These are phyloP conservation scores for Lacanobia wlatinum DNA, from an alignment of 2,888 invertebrate genomes.

Conservation along the genomic window DNA sequence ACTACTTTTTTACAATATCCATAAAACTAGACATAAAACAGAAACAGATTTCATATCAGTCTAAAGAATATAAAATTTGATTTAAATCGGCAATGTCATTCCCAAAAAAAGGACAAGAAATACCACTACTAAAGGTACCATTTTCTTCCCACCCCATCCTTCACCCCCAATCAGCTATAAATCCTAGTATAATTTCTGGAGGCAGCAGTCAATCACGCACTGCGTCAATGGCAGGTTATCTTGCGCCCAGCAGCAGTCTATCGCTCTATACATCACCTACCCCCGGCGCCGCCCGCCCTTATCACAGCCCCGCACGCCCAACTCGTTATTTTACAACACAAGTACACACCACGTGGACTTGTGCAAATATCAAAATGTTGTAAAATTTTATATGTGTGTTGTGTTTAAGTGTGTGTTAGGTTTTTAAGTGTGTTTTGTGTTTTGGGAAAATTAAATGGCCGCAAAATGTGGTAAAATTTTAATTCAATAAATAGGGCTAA, in stretches of 20 bases:
- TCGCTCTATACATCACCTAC: conserved; percentile 68
- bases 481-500: no score
- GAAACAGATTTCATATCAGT: no score
- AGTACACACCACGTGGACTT: conserved; percentile 66
- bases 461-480: neutral
- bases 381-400: conserved; percentile 59
- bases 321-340: conserved; percentile 70
- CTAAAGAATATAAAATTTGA: no score
- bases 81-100: no score
- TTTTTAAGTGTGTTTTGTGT: conserved; percentile 12
- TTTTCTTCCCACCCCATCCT: neutral
- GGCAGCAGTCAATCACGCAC: conserved; percentile 64
- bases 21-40: no score
- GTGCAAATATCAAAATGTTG: conserved; percentile 66
- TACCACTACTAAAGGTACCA: neutral
- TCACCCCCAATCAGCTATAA: conserved; percentile 39
- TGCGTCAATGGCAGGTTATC: conserved; percentile 74
- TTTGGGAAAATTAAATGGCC: neutral
- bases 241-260: conserved; percentile 65
- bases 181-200: conserved; percentile 65
- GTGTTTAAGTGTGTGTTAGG: conserved; percentile 14
- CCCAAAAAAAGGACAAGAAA: no score
- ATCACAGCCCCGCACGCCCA: conserved; percentile 70
- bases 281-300: conserved; percentile 70
- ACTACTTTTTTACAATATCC: no score